These are phyloP conservation scores for Myxocyprinus asiaticus DNA, from an alignment of 2,113 vertebrate genomes.

Conservation along the genomic window DNA sequence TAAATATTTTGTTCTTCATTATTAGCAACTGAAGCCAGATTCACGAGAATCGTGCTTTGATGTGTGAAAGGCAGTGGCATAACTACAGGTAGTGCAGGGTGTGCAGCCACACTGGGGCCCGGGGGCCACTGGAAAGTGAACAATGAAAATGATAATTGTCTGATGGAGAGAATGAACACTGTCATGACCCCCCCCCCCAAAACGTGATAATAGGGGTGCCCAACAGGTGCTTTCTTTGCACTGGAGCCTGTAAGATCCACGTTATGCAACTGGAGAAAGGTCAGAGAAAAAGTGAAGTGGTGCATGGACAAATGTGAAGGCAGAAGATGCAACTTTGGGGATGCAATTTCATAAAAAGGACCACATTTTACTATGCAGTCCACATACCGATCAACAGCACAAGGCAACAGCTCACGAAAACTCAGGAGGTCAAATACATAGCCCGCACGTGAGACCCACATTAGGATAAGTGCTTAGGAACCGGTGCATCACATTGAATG, in stretches of 20 bases:
- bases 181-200: too few relatives aligned
- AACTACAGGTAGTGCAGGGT: too few relatives aligned
- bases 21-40: neutral
- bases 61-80: neutral
- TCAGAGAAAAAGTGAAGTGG: neutral
- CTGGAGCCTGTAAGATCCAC: too few relatives aligned
- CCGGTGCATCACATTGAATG: neutral
- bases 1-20: neutral
- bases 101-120: too few relatives aligned
- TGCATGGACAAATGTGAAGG: neutral
- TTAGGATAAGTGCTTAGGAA: constrained; percentile 20
- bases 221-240: too few relatives aligned
- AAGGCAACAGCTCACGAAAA: neutral
- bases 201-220: too few relatives aligned
- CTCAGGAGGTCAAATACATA: constrained; percentile 15
- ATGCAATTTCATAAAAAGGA: neutral
- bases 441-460: constrained; percentile 9
- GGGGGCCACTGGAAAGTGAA: too few relatives aligned
- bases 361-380: constrained; percentile 17
- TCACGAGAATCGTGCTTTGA: too few relatives aligned
- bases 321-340: neutral
- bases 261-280: too few relatives aligned
- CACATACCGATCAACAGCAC: constrained; percentile 2
- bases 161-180: too few relatives aligned
- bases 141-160: too few relatives aligned